Base-by-base conservation (phyloP, 2,888 invertebrate genomes). In the Phymatocera aterrima region DNA sequence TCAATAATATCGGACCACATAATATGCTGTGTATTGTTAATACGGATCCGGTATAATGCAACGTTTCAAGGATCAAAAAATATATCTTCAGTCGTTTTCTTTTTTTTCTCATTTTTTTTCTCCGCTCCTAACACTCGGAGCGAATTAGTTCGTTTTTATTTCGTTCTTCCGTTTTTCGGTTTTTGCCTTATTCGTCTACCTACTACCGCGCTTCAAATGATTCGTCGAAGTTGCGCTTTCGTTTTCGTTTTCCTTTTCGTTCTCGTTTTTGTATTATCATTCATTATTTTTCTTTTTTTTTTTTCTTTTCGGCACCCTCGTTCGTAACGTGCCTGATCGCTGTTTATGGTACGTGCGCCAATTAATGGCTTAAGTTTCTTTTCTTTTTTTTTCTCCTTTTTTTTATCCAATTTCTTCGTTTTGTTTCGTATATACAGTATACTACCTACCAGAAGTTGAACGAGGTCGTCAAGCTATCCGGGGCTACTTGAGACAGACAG, bases 391-490 rank as follows among this genome's bases (percentile, higher is more conserved):
- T 21, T 68, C 12, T 21, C 12, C 21, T 0, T n/a, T 15, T 31
- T 18, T 61, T 34, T 31, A 6, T 43, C 43, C 12, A 6, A 10
- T 10, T 18, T 61, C 28, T 60, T 60, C 4, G 12, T 60, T 28
- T 43, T 12, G 43, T 43, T 10, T 12, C 43, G 12, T 12, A 43
- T 10, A 43, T 43, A n/a, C n/a, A n/a, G n/a, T n/a, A n/a, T n/a
- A n/a, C n/a, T 3, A 40, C 8, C 51, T 28, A 64, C 28, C 10
- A 70, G 48, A 43, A 48, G 48, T 70, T 70, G 43, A 70, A 43
- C 70, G 70, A 70, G 70, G 70, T 70, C 70, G 48, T 24, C 28
- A n/a, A n/a, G 31, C 70, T 70, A 70, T 28, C 48, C 28, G 70
- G 46, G 70, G 15, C 24, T 48, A 70, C n/a, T 70, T 21, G 48